These are phyloP conservation scores for Saccostrea cuccullata DNA, from an alignment of 1,140 invertebrate species.

Conservation along the genomic window DNA sequence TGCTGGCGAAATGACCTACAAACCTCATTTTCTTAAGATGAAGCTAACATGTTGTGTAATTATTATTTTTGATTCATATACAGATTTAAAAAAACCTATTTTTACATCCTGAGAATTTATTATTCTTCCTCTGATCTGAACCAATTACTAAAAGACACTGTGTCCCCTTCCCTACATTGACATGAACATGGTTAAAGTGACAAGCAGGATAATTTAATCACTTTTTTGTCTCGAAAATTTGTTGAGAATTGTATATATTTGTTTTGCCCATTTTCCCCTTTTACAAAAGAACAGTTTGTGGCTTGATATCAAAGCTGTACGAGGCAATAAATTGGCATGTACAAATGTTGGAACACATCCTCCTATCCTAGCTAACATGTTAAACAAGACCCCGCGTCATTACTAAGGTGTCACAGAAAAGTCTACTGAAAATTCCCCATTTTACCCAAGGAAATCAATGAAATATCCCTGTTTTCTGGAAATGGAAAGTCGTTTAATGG, in stretches of 20 bases:
- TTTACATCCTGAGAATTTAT: neutral
- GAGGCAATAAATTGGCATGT: constrained; percentile 17
- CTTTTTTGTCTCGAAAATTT: constrained; percentile 34
- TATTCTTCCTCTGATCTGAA: neutral
- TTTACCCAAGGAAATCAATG: neutral
- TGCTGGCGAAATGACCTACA: neutral
- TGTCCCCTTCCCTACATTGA: neutral
- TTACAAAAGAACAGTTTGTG: constrained; percentile 2
- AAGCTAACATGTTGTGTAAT: neutral
- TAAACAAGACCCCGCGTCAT: neutral
- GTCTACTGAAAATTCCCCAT: constrained; percentile 9
- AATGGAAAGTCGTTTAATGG: too few relatives aligned
- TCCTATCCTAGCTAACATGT: constrained; percentile 8
- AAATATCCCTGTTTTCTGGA: neutral
- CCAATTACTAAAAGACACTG: neutral
- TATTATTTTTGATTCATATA: neutral
- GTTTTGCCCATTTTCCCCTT: constrained; percentile 10
- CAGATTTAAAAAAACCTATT: neutral
- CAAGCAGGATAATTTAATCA: constrained; percentile 21
- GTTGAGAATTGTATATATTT: constrained; percentile 17
- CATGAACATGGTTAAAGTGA: constrained; percentile 20
- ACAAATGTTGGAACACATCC: constrained; percentile 29
- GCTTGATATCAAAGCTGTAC: neutral
- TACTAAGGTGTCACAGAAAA: neutral
- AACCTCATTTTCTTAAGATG: neutral